A percentile compares a stretch with the other conserved stretches of the same genome.
Conservation (phyloP, 2,113 vertebrate genomes). For the Pelecanoides urinatrix region DNA sequence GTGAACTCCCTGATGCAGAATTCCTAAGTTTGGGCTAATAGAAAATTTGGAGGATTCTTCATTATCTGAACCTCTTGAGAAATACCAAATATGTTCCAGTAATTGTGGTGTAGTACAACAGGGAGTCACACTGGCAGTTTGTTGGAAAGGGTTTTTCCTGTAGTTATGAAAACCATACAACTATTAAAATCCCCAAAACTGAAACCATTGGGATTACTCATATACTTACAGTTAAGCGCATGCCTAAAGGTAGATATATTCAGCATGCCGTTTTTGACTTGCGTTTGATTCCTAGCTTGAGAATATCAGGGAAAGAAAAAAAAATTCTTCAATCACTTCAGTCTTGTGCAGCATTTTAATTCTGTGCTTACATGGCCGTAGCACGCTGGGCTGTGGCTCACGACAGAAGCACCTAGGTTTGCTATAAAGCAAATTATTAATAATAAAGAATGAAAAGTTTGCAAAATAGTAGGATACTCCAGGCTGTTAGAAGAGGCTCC, state of each 20-base stretch:
- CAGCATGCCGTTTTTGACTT: conserved; percentile 27
- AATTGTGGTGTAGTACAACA: conserved; percentile 67
- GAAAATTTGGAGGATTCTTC: conserved; percentile 69
- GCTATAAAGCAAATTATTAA: neutral
- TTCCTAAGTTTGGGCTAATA: conserved; percentile 66
- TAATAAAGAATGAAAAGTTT: neutral
- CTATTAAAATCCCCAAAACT: conserved; percentile 69
- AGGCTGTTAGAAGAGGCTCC: neutral
- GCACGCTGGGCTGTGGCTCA: neutral
- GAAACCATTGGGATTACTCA: conserved; percentile 47
- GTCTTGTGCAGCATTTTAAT: neutral
- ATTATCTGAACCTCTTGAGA: conserved; percentile 66
- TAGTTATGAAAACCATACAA: conserved; percentile 70
- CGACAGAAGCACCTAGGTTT: neutral
- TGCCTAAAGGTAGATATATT: conserved; percentile 65
- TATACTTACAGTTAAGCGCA: conserved; percentile 66
- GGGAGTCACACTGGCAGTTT: conserved; percentile 68
- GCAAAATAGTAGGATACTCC: neutral
- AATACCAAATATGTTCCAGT: conserved; percentile 70
- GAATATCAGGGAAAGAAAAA: neutral
- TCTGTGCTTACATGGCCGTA: neutral
- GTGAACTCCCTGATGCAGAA: conserved; percentile 63
- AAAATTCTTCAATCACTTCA: neutral
- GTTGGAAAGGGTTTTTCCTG: conserved; percentile 68
- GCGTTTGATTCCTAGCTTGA: conserved; percentile 6